These are phyloP conservation scores for Lithophane semibrunnea DNA, from an alignment of 2,888 invertebrate species.

Conservation along the genomic window DNA sequence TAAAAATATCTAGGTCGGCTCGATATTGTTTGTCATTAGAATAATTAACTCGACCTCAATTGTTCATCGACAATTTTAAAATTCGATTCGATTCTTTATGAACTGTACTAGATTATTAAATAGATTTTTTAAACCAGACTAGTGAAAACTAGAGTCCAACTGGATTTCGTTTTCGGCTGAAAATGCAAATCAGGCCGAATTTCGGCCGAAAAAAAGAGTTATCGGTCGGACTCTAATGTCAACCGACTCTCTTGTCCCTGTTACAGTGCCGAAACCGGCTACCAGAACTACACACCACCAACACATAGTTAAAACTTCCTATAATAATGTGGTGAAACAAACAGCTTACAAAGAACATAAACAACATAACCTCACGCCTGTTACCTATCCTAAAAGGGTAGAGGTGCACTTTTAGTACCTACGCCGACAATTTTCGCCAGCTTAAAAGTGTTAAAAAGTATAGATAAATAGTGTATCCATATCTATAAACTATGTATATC, in stretches of 20 bases:
- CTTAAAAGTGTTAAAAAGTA: neutral
- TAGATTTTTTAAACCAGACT: neutral
- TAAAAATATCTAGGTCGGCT: neutral
- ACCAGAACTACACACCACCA: neutral
- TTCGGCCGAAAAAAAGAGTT: neutral
- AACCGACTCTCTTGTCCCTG: no score
- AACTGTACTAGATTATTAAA: neutral
- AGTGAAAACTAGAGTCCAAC: neutral
- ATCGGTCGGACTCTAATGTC: no score
- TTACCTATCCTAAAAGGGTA: no score
- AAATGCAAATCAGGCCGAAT: neutral
- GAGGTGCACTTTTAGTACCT: neutral
- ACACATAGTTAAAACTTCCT: neutral
- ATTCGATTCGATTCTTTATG: no score
- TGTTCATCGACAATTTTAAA: neutral
- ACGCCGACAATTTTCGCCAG: no score
- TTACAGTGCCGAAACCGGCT: neutral
- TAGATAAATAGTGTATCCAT: no score
- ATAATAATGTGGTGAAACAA: neutral
- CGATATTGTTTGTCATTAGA: neutral
- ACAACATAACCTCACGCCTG: neutral
- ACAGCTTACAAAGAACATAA: neutral
- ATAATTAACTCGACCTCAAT: neutral
- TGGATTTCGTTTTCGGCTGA: neutral
- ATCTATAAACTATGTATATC: no score